Evolutionary conservation across 1,140 invertebrate genomes (phyloP), one percentile per base, ranked within the genome.

Genomic region (Drosophila hydei): DNA sequence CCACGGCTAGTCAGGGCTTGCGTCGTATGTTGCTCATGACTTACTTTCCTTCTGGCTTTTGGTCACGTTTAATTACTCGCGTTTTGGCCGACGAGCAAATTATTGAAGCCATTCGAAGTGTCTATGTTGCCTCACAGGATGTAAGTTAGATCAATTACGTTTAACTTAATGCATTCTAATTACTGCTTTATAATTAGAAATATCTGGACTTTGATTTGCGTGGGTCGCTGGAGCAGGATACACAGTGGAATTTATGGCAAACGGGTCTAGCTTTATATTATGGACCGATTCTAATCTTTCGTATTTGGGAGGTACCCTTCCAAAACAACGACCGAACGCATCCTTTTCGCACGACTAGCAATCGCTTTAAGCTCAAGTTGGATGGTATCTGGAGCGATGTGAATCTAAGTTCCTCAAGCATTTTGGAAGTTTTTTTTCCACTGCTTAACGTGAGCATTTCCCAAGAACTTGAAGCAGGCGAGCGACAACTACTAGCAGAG

Each of bases 11-110:
- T 14, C 55, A 77, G 21, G 84, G 90, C 0, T 47, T 91, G 12
- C 63, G 88, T 12, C 90, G 97, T 7, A 92, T 98, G 23, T 92
- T 98, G 3, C 92, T 98, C 1, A 96, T 99, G 94, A 98, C 98
- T 0, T 99, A 99, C 92, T 97, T 99, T 90, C 99, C 99, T 0
- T 97, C 97, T 75, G 99, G 99, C 0, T 99, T 99, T 92, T 99
- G 98, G 99, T 97, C 98, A 0, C 93, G 98, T 8, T 93, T 99
- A 3, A 97, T 98, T 11, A 98, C 98, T 0, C 92, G 98, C 18
- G 95, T 99, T 50, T 92, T 99, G 21, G 97, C 97, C 0, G 98
- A 99, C 91, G 96, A 98, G 72, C 93, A 95, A 9, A 95, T 98
- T 21, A 94, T 96, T 1, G 96, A 97, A 62, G 96, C 97, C n/a